Evolutionary conservation across 2,888 invertebrate species (phyloP).

Genomic region (Lithodes maja): DNA sequence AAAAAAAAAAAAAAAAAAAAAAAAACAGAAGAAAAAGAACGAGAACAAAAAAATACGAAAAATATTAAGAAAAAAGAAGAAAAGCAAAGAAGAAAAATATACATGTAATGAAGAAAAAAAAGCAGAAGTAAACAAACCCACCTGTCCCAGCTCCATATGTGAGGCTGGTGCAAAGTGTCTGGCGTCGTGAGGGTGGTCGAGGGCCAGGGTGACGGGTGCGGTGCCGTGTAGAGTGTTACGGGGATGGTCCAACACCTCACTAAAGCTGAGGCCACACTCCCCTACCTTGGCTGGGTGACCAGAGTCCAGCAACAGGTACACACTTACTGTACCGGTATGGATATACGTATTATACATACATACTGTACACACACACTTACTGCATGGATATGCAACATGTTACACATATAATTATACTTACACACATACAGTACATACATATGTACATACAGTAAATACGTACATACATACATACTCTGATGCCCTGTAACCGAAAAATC

Average conservation of each 20-base stretch:
- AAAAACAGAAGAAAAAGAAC: too few species aligned
- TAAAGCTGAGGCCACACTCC: conserved; percentile 37
- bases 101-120: neutral
- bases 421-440: too few species aligned
- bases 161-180: conserved; percentile 31
- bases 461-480: too few species aligned
- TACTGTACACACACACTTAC: too few species aligned
- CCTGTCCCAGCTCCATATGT: conserved; percentile 42
- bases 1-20: neutral
- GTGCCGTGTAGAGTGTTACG: conserved; percentile 61
- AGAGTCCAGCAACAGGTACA: conserved; percentile 58
- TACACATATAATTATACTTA: too few species aligned
- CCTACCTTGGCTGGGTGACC: conserved; percentile 67
- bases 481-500: too few species aligned
- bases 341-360: too few species aligned
- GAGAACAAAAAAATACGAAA: too few species aligned
- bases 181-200: conserved; percentile 48
- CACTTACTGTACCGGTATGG: conserved; percentile 39
- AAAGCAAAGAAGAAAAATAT: neutral
- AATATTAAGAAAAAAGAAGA: too few species aligned
- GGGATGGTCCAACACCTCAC: conserved; percentile 55
- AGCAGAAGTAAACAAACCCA: neutral
- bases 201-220: conserved; percentile 27
- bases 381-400: too few species aligned
- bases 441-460: too few species aligned